Evolutionary conservation across 2,113 vertebrate species (phyloP).

Genomic region (Xiphorhynchus elegans): DNA sequence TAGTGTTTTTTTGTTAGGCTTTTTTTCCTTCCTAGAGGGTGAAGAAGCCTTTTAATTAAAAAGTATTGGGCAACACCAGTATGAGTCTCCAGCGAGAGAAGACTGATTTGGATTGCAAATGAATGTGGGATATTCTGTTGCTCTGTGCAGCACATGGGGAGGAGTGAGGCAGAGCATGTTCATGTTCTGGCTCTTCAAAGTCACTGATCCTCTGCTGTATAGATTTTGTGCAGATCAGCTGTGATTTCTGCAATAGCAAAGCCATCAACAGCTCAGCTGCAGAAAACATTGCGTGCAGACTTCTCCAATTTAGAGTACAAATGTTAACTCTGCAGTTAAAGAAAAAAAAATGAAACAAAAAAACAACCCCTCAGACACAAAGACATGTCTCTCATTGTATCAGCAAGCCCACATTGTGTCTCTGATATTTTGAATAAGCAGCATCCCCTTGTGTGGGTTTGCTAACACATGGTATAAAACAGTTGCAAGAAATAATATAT

Average conservation of each 20-base stretch:
- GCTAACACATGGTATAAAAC: neutral
- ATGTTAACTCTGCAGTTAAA: neutral
- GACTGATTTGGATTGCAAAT: neutral
- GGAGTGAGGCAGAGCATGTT: neutral
- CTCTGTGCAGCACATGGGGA: neutral
- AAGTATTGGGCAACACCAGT: neutral
- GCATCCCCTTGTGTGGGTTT: conserved; percentile 2
- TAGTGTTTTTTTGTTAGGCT: neutral
- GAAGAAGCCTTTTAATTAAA: neutral
- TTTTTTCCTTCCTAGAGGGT: neutral
- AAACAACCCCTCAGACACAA: neutral
- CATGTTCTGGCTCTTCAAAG: neutral
- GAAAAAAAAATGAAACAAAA: neutral
- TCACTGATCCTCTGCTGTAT: neutral
- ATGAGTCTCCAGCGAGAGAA: neutral
- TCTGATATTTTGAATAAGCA: neutral
- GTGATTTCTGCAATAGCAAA: neutral
- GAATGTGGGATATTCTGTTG: neutral
- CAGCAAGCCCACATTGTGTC: neutral
- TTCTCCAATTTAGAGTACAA: neutral
- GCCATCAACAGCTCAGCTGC: neutral
- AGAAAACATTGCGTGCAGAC: neutral
- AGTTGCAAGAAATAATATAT: neutral
- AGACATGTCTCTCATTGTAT: neutral
- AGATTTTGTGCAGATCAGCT: neutral